Evolutionary conservation across 2,113 vertebrate species (phyloP), one percentile per base, ranked within the genome.

Genomic region (Tragelaphus buxtoni): DNA sequence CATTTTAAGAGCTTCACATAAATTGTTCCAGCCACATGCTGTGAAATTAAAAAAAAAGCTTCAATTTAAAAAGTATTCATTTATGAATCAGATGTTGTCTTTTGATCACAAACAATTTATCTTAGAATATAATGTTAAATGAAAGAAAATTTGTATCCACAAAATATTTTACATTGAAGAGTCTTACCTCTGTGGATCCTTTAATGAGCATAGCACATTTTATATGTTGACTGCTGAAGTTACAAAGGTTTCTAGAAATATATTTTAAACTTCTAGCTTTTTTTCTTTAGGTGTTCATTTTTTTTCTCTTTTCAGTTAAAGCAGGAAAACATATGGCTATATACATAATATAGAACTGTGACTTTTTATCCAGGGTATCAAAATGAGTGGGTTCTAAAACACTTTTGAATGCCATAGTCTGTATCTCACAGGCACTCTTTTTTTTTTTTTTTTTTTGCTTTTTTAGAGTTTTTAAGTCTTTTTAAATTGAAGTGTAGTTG

Each of bases 51-150:
- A 49, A 49, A 24, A 42, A 42, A 51, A 5, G 49, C 12, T 93
- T 93, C 9, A 39, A 82, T 76, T 90, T 79, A 39, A 63, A 85
- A 95, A 56, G 4, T 60, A 28, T 47, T 90, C 94, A 80, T 88
- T 95, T 96, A 5, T 24, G 84, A 88, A 28, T 79, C 26, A 87
- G n/a, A 83, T 10, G 16, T 58, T 81, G 12, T 90, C 30, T 74
- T 97, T 90, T 95, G 81, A 82, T 72, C 22, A 28, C 24, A 79
- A 65, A 45, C 28, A 82, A 72, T 86, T 92, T 96, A 22, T 77
- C 14, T 30, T 93, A n/a, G 5, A 9, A 42, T 47, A 60, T 51
- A 89, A 47, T 80, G 79, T 16, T 51, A 58, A 93, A 89, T 87
- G 12, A 79, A 65, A 39, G 55, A n/a, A 6, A 58, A 76, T 65